Base-by-base conservation (phyloP, 2,888 invertebrate species). In the Gibbula magus region DNA sequence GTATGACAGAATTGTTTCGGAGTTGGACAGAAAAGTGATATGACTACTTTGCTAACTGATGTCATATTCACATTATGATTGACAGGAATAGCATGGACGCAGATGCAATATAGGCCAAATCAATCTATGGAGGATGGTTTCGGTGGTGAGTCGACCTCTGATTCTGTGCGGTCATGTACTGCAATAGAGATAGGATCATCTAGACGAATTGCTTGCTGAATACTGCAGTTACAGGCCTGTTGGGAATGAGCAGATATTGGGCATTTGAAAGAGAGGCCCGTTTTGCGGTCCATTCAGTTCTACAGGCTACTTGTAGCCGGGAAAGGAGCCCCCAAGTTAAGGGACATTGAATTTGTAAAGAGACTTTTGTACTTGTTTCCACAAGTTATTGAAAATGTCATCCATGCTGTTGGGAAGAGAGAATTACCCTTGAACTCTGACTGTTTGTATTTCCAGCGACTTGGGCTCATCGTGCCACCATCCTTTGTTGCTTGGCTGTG, bases 331-430 rank as follows among this genome's bases (percentile, higher is more conserved):
- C 56, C 61, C 61, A 61, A 61, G 61, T 61, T 29, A 61, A 61
- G 61, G 61, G 61, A 61, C 61, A 25, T 61, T 61, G 61, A 61
- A 61, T 25, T 61, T 61, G 61, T 61, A 61, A 61, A 61, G 61
- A 61, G 61, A 61, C 25, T 61, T 13, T 61, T 61, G 29, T 61
- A 29, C 22, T 61, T 61, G 61, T 61, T 61, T 61, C 29, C 29
- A 25, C 29, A 16, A 16, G 22, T 29, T 61, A 61, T 61, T 61
- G 13, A 61, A 61, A 61, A 61, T 61, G 61, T 61, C 29, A 29
- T 61, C 29, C 16, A 61, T 29, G 61, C n/a, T 61, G 29, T 61
- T 61, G 13, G n/a, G 13, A 61, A 18, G 16, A 25, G 13, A 29
- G 61, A 61, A 61, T 61, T 61, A 61, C 61, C 29, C 61, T 61